phyloP scores from a whole-genome alignment of 2,797 vertebrate genomes.

The Cygnus olor region DNA sequence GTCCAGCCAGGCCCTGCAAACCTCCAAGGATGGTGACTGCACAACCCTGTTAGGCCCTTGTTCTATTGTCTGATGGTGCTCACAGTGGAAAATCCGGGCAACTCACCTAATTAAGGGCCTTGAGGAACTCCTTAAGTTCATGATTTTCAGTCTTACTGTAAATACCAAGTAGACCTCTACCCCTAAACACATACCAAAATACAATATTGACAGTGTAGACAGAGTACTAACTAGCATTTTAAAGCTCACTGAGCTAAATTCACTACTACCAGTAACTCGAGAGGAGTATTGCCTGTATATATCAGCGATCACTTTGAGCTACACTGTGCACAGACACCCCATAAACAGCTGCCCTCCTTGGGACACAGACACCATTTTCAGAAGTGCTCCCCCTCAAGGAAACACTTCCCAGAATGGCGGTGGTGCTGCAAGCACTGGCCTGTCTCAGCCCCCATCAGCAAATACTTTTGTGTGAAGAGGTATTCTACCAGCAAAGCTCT shows the following conservation, averaged over 20 bases:
- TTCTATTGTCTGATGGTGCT: not conserved
- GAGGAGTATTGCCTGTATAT: not conserved
- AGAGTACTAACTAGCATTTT: not conserved
- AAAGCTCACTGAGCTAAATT: slow-evolving; percentile 12
- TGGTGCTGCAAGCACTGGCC: not conserved
- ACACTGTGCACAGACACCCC: not conserved
- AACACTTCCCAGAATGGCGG: not conserved
- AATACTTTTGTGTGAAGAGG: not conserved
- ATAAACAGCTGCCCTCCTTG: slow-evolving; percentile 9
- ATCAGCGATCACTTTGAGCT: not conserved
- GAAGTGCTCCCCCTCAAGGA: not conserved
- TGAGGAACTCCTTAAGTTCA: not conserved
- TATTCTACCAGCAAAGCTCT: not conserved
- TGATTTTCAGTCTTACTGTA: not conserved
- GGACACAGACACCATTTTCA: not conserved
- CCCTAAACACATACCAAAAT: not conserved
- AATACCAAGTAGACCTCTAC: not conserved
- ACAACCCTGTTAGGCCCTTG: not conserved
- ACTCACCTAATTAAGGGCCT: not conserved
- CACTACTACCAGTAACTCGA: not conserved
- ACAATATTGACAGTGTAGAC: not conserved
- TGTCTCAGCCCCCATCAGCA: not conserved
- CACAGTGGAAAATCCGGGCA: not conserved
- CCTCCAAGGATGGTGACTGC: accelerated
- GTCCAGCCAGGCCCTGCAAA: not conserved